A percentile compares a stretch with the other conserved stretches of the same genome.
Evolutionary conservation across 2,113 vertebrate species (phyloP).

Genomic region (Epinephelus moara): DNA sequence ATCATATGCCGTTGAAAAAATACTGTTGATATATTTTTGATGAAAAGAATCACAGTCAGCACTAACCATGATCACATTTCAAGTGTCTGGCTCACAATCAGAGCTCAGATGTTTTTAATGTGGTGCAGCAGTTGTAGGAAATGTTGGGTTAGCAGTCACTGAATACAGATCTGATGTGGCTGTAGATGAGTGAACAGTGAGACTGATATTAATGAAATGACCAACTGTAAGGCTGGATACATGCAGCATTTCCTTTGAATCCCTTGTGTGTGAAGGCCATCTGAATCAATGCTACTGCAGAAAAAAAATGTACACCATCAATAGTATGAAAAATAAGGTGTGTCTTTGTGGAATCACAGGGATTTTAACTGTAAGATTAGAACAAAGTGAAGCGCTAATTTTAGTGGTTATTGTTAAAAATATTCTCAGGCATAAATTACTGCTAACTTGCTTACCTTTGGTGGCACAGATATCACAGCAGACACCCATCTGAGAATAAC

Average conservation of each 20-base stretch:
- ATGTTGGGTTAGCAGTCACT: no score
- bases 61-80: no score
- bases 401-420: slow-evolving; percentile 7
- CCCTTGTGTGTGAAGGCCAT: no score
- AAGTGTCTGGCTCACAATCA: no score
- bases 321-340: background rate
- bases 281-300: background rate
- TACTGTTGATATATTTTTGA: no score
- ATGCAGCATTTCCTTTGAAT: no score
- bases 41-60: no score
- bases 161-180: no score
- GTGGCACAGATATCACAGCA: slow-evolving; percentile 31
- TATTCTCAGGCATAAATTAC: background rate
- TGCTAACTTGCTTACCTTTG: slow-evolving; percentile 9
- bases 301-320: background rate
- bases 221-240: background rate
- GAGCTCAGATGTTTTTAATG: no score
- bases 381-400: background rate
- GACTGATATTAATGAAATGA: background rate
- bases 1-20: no score
- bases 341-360: background rate
- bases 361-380: background rate
- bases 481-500: slow-evolving; percentile 32
- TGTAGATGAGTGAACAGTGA: background rate
- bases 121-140: no score